Conservation (phyloP, 2,113 vertebrate genomes). For the Mystacornis crossleyi region DNA sequence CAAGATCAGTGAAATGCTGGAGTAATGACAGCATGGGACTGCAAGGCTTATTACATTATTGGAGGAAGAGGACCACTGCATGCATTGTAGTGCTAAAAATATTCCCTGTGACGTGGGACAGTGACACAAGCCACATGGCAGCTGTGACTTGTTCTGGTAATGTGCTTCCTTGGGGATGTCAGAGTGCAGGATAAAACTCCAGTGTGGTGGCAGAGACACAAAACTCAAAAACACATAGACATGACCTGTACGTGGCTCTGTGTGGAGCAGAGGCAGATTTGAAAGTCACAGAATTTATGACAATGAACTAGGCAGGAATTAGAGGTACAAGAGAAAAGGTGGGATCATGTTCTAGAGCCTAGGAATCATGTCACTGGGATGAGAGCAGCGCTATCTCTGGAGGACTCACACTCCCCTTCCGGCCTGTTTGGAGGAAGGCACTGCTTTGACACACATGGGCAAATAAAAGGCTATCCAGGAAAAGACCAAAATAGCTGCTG, state of each 20-base stretch:
- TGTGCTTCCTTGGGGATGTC: neutral
- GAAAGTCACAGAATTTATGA: neutral
- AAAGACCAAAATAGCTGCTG: neutral
- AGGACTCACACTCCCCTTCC: neutral
- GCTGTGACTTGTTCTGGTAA: neutral
- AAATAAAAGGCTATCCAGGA: neutral
- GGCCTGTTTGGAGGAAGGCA: neutral
- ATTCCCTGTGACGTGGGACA: neutral
- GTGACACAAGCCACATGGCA: neutral
- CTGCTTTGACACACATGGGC: neutral
- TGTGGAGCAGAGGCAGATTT: neutral
- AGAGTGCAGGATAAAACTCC: neutral
- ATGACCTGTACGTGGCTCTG: neutral
- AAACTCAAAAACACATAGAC: neutral
- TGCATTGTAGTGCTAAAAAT: neutral
- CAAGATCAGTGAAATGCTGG: neutral
- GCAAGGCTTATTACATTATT: neutral
- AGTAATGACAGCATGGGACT: neutral
- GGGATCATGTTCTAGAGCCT: neutral
- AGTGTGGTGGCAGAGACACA: neutral
- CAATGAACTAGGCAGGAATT: neutral
- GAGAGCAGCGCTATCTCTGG: neutral
- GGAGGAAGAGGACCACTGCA: neutral
- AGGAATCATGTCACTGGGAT: neutral
- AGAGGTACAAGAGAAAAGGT: neutral